These are phyloP conservation scores for Hylia prasina DNA, from an alignment of 2,113 vertebrate genomes.

Conservation along the genomic window DNA sequence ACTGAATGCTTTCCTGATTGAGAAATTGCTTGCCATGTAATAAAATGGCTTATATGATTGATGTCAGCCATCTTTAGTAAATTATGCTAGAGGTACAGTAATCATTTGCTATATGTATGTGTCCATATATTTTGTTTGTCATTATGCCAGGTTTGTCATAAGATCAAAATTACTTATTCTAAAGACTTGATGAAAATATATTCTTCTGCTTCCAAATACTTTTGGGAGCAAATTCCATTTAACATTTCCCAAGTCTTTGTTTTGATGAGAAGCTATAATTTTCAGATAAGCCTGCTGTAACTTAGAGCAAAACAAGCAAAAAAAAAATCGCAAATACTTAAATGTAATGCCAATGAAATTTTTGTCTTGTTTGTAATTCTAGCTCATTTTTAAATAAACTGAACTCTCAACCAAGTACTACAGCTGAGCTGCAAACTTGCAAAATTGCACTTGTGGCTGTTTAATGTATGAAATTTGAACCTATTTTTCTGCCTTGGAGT, in stretches of 20 bases:
- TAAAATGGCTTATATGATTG: background rate
- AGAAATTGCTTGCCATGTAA: background rate
- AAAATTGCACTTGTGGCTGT: background rate
- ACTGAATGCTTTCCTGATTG: background rate
- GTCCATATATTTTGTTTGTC: background rate
- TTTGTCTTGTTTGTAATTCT: background rate
- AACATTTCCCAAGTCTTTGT: background rate
- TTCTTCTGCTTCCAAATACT: background rate
- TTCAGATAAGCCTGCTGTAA: background rate
- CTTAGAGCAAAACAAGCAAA: background rate
- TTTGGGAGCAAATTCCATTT: background rate
- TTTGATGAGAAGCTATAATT: background rate
- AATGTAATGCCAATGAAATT: rapidly evolving
- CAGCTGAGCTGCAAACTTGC: background rate
- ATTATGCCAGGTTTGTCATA: background rate
- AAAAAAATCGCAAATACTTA: background rate
- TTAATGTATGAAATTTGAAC: background rate
- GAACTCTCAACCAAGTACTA: background rate
- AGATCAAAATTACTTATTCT: background rate
- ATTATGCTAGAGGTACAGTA: background rate
- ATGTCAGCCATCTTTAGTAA: background rate
- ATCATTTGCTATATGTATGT: background rate
- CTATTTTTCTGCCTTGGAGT: background rate
- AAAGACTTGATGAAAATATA: background rate
- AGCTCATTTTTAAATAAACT: background rate